Evolutionary conservation across 2,113 vertebrate genomes (phyloP).

Genomic region (Raja brachyura): DNA sequence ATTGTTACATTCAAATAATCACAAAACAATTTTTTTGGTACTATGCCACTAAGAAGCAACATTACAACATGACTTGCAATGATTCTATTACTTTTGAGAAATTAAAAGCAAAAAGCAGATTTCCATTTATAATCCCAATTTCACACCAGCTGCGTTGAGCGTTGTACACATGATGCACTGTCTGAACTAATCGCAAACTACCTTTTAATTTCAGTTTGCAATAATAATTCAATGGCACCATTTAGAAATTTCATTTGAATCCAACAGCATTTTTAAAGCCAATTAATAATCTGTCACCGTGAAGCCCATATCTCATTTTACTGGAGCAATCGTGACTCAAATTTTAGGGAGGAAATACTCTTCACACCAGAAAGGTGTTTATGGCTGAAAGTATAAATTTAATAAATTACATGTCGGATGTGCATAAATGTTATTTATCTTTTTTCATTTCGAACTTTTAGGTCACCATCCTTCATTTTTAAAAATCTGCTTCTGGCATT

Average conservation of each 20-base stretch:
- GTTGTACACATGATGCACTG: background rate
- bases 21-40: background rate
- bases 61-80: background rate
- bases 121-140: background rate
- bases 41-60: background rate
- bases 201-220: background rate
- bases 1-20: background rate
- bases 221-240: background rate
- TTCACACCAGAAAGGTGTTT: background rate
- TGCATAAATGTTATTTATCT: background rate
- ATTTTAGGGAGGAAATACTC: background rate
- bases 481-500: background rate
- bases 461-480: background rate
- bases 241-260: background rate
- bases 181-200: background rate
- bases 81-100: background rate
- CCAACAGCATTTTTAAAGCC: background rate
- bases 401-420: background rate
- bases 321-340: background rate
- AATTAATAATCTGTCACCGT: background rate
- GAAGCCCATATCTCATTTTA: background rate
- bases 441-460: background rate
- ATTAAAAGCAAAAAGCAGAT: background rate
- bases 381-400: background rate
- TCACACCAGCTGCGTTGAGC: background rate